phyloP scores from a whole-genome alignment of 2,888 invertebrate genomes.

The Drosophila borborema region DNA sequence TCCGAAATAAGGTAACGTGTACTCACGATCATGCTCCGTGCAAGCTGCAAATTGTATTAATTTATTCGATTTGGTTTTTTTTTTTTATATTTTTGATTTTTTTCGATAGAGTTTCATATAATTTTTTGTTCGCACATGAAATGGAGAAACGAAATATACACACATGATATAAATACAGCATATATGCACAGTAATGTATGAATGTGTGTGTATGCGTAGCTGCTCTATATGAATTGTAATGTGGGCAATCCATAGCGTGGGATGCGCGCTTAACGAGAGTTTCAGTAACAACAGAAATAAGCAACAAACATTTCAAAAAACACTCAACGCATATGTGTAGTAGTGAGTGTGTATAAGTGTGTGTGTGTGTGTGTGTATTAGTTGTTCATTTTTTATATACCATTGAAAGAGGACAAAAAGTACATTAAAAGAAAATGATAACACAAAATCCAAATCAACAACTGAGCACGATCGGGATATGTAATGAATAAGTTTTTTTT shows the following conservation, averaged over 20 bases:
- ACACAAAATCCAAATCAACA: constrained; percentile 63
- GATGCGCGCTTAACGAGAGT: constrained; percentile 40
- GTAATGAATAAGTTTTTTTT: constrained; percentile 53
- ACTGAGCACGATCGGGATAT: constrained; percentile 70
- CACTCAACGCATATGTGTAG: constrained; percentile 37
- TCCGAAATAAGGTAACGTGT: constrained; percentile 84
- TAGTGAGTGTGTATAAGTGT: constrained; percentile 12
- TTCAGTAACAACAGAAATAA: constrained; percentile 49
- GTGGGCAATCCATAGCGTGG: constrained; percentile 35
- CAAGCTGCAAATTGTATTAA: constrained; percentile 88
- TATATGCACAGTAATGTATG: constrained; percentile 51
- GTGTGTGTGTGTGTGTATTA: constrained; percentile 13
- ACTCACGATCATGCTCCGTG: constrained; percentile 97
- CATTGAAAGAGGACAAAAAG: constrained; percentile 41
- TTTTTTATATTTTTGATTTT: constrained; percentile 33
- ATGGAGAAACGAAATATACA: constrained; percentile 72
- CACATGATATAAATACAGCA: constrained; percentile 72
- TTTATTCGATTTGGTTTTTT: constrained; percentile 61
- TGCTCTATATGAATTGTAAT: constrained; percentile 32
- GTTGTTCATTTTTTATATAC: constrained; percentile 3
- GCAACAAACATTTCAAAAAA: constrained; percentile 63
- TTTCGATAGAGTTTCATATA: constrained; percentile 36
- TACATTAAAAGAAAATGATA: constrained; percentile 32
- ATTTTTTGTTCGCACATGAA: constrained; percentile 66
- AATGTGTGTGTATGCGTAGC: constrained; percentile 8